These are phyloP conservation scores for Chloroceryle aenea DNA, from an alignment of 2,113 vertebrate species.

Conservation along the genomic window DNA sequence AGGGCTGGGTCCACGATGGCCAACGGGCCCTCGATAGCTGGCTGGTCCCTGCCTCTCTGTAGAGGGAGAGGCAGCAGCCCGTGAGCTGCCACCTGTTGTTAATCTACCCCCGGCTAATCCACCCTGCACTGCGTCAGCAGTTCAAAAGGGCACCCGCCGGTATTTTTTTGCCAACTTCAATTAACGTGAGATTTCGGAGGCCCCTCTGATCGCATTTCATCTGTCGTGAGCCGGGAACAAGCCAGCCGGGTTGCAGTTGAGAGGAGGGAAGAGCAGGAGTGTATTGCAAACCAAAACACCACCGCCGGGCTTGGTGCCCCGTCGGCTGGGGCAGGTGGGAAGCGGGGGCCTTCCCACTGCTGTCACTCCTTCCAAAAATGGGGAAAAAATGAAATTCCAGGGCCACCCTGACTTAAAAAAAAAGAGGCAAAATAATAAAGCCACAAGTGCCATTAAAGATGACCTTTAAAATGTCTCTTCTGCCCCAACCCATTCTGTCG, in stretches of 20 bases:
- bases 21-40: too few species aligned
- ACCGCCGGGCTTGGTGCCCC: slow-evolving; percentile 45
- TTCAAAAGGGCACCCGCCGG: slow-evolving; percentile 89
- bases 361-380: not conserved
- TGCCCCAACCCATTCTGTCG: not conserved
- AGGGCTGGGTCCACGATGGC: not conserved
- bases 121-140: slow-evolving; percentile 88
- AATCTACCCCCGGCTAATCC: slow-evolving; percentile 89
- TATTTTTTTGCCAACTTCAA: slow-evolving; percentile 91
- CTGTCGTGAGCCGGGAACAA: slow-evolving; percentile 78
- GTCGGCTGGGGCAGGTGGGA: not conserved
- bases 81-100: slow-evolving; percentile 88
- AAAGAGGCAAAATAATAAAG: not conserved
- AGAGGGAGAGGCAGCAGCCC: slow-evolving; percentile 9
- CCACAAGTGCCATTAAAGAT: slow-evolving; percentile 39
- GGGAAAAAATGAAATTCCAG: not conserved
- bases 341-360: not conserved
- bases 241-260: slow-evolving; percentile 77
- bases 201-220: slow-evolving; percentile 87
- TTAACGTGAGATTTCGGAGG: slow-evolving; percentile 87
- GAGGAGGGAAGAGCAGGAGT: slow-evolving; percentile 74
- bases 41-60: not conserved
- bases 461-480: not conserved
- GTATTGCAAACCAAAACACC: slow-evolving; percentile 76
- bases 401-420: not conserved